Evolutionary conservation across 2,797 vertebrate genomes (phyloP), one percentile per base, ranked within the genome.

Genomic region (Melanotaenia trifasciata): DNA sequence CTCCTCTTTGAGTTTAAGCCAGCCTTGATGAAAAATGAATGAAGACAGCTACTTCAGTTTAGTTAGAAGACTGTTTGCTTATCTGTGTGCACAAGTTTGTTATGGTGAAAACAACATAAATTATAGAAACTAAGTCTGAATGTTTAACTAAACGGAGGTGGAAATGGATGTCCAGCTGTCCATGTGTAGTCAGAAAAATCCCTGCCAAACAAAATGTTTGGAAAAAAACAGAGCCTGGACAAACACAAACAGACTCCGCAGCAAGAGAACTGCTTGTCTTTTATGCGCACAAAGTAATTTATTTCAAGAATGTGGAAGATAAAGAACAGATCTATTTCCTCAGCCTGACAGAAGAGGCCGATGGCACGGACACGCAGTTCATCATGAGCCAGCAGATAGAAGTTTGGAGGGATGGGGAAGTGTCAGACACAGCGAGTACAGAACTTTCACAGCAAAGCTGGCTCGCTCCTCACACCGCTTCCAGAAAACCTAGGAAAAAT

Each of bases 121-220:
- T 91, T 83, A 90, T 83, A 76, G 74, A 87, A 86, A 88, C 79
- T 86, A 84, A 79, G 64, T 82, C 74, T 82, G 65, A 72, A 66
- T 89, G 86, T 87, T 90, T 86, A 81, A 81, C 81, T 84, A 81
- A 69, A 70, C 57, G 67, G 36, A 28, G 20, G 26, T 53, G n/a
- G 8, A 56, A 74, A 81, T 80, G 65, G 75, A 78, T 88, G 87
- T 84, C 82, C 84, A 85, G 85, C 81, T 81, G 83, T 82, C 84
- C 26, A 10, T 69, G 83, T 43, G 64, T 82, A 85, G 68, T 70
- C 71, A 69, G 24, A 75, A 28, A 81, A 71, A 87, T 79, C 59
- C 6, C 66, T 68, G 82, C 58, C 76, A 83, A 84, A 78, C 70
- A 72, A 74, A 74, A 35, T 20, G 56, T 73, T 79, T 59, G 67